Base-by-base conservation (phyloP, 2,113 vertebrate genomes). In the Prochilodus magdalenae region DNA sequence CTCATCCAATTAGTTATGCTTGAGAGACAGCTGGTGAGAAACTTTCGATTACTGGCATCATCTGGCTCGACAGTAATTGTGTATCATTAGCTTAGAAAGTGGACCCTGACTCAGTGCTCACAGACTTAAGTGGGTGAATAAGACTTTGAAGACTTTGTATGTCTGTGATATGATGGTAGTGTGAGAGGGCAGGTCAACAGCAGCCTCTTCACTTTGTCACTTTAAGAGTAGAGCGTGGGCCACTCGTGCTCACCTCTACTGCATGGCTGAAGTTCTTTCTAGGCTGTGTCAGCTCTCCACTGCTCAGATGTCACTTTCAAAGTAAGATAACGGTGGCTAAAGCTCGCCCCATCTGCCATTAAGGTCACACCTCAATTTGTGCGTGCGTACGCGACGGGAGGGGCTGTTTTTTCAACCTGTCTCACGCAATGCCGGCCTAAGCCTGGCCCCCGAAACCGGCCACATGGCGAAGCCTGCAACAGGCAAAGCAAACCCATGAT, bases 241-340 rank as follows among this genome's bases (percentile, higher is more conserved):
- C 72, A 73, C 22, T 27, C n/a, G 40, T 72, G 65, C 24, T 70
- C 63, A 53, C 57, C 75, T 77, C 40, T 22, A 4, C 40, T 57
- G 59, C 79, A 81, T 87, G 75, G 26, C 33, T 75, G 7, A 24
- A 82, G 75, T 87, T 85, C 85, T 83, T 84, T 77, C 82, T 70
- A 71, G 73, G 59, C 86, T 80, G 73, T 83, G 79, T 86, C 79
- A 86, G 73, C 69, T 73, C 75, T 60, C 78, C 60, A 63, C 82
- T 69, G 77, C 78, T 84, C 85, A 84, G 84, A 83, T 84, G 84
- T 84, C 71, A 63, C 83, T 87, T 84, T 84, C 60, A 84, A 84
- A 86, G 81, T 70, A 84, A 67, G 75, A 63, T 79, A 82, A 66
- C 77, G 33, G 66, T 30, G 60, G 80, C 75, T 67, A 59, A 70